Evolutionary conservation across 1,140 invertebrate species (phyloP).

Genomic region (roundworm (Caenorhabditis elegans)): DNA sequence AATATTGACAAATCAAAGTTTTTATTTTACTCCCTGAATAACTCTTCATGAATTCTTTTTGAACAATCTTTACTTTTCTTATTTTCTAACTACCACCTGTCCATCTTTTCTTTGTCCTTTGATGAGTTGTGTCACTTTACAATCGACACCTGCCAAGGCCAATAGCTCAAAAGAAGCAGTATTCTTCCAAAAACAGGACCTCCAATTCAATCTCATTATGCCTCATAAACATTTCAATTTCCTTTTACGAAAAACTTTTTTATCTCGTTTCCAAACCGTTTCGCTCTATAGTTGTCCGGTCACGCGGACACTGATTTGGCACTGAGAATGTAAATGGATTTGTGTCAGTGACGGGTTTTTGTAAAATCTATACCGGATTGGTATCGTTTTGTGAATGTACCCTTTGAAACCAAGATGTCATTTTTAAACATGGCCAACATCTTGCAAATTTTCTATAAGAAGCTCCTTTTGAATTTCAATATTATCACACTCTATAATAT

Average conservation of each 20-base stretch:
- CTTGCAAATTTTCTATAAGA: too few species aligned
- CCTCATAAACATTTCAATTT: neutral
- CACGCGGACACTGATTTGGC: conserved; percentile 7
- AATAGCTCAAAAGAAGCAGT: neutral
- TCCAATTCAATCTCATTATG: neutral
- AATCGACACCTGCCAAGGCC: conserved; percentile 22
- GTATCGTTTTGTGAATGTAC: too few species aligned
- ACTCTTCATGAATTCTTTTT: neutral
- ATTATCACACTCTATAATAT: too few species aligned
- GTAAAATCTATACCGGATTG: too few species aligned
- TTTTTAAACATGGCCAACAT: too few species aligned
- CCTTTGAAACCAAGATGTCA: too few species aligned
- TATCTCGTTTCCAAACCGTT: neutral
- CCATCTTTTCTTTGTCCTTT: neutral
- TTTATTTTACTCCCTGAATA: neutral
- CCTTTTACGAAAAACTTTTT: neutral
- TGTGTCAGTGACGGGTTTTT: too few species aligned
- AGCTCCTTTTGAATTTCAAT: too few species aligned
- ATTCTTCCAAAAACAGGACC: neutral
- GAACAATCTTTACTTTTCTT: neutral
- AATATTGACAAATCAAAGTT: neutral
- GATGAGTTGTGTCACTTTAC: conserved; percentile 6
- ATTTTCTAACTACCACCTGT: conserved; percentile 8
- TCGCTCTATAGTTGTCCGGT: neutral
- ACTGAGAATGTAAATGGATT: neutral